A percentile compares a stretch with the other conserved stretches of the same genome.
Evolutionary conservation across 2,113 vertebrate species (phyloP).

Genomic region (Melanerpes formicivorus): DNA sequence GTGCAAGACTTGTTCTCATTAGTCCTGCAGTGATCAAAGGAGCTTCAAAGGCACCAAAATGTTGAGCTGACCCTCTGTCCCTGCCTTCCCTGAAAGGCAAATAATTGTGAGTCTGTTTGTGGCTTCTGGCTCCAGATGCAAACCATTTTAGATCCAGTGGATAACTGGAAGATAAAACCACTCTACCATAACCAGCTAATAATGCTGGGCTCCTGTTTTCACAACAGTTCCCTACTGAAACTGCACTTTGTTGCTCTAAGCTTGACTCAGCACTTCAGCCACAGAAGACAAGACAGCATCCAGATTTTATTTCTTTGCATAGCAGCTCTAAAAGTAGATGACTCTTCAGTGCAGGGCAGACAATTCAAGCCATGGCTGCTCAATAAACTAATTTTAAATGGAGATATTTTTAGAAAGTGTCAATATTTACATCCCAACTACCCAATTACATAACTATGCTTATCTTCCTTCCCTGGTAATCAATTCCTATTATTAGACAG

Average conservation of each 20-base stretch:
- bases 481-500: constrained; percentile 29
- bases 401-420: constrained; percentile 54
- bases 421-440: not conserved
- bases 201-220: constrained; percentile 42
- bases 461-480: constrained; percentile 1
- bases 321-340: constrained; percentile 1
- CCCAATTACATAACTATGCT: constrained; percentile 40
- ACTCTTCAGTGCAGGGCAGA: not conserved
- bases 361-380: constrained; percentile 34
- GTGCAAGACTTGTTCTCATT: not conserved
- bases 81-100: constrained; percentile 18
- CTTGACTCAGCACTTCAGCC: constrained; percentile 36
- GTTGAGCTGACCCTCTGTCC: constrained; percentile 18
- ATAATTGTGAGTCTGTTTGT: constrained; percentile 37
- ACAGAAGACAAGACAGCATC: not conserved
- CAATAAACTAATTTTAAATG: constrained; percentile 50
- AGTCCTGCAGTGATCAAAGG: constrained; percentile 35
- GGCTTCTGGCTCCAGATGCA: constrained; percentile 41
- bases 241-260: not conserved
- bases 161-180: constrained; percentile 35
- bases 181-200: not conserved
- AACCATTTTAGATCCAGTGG: constrained; percentile 11
- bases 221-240: not conserved
- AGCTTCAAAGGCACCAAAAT: constrained; percentile 33
- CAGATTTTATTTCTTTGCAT: not conserved